These are phyloP conservation scores for Paralvinella palmiformis DNA, from an alignment of 1,140 invertebrate genomes.

Conservation along the genomic window DNA sequence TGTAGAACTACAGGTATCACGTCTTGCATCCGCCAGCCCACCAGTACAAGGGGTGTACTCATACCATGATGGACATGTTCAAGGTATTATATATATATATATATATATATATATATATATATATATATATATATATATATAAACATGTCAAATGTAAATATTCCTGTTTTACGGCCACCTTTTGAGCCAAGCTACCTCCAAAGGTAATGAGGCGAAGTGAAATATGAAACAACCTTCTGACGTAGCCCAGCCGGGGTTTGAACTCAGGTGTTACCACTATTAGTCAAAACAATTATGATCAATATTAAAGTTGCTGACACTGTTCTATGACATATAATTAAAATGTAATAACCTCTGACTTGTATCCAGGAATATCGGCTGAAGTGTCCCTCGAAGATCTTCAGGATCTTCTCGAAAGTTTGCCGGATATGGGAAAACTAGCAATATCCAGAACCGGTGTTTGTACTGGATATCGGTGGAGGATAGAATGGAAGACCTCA, in stretches of 20 bases:
- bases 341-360: neutral
- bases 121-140: too few relatives aligned
- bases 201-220: neutral
- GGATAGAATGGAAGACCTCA: slow-evolving; percentile 14
- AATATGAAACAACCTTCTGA: neutral
- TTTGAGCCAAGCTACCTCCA: neutral
- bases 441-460: slow-evolving; percentile 6
- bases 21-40: too few relatives aligned
- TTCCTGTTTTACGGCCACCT: too few relatives aligned
- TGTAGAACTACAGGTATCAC: too few relatives aligned
- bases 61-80: too few relatives aligned
- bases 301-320: neutral
- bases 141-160: too few relatives aligned
- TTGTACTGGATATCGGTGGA: slow-evolving; percentile 19
- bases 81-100: too few relatives aligned
- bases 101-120: too few relatives aligned
- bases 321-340: neutral
- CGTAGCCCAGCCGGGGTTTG: neutral
- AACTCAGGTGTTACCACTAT: neutral
- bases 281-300: neutral
- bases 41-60: too few relatives aligned
- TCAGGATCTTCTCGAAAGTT: neutral
- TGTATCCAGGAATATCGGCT: neutral
- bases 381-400: neutral
- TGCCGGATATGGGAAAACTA: neutral